phyloP scores from a whole-genome alignment of 2,113 vertebrate genomes.

The Cromileptes altivelis region DNA sequence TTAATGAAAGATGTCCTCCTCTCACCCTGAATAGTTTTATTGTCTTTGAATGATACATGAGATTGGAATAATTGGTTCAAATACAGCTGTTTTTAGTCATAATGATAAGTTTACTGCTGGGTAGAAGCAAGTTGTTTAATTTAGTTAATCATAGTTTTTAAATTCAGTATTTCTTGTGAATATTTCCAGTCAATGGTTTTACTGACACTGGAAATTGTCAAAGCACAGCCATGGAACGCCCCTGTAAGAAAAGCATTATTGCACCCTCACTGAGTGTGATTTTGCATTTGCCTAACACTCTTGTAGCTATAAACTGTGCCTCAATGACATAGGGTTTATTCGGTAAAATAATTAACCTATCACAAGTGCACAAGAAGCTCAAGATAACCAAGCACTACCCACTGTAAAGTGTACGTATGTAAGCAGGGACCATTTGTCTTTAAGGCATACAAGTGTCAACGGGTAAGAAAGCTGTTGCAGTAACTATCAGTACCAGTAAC shows the following conservation, averaged over 20 bases:
- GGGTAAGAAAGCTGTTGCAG: slow-evolving; percentile 15
- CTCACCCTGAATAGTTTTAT: not conserved
- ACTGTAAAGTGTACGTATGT: not conserved
- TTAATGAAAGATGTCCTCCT: not conserved
- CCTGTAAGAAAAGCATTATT: slow-evolving; percentile 1
- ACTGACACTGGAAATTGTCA: not conserved
- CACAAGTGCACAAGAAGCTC: slow-evolving; percentile 5
- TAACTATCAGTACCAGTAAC: not conserved
- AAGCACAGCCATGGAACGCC: not conserved
- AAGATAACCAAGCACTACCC: slow-evolving; percentile 3
- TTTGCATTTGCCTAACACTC: not conserved
- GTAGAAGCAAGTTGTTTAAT: not conserved
- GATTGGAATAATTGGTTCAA: not conserved
- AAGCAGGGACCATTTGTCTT: slow-evolving; percentile 32
- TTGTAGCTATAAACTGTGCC: not conserved
- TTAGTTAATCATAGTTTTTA: not conserved
- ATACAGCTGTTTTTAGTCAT: slow-evolving; percentile 7
- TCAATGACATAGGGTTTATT: not conserved
- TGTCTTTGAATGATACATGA: not conserved
- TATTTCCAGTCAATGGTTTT: slow-evolving; percentile 7
- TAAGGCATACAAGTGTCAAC: slow-evolving; percentile 69
- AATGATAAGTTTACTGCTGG: not conserved
- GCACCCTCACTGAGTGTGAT: not conserved
- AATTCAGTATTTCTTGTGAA: not conserved
- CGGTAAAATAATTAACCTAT: slow-evolving; percentile 14